These are phyloP conservation scores for Xanthia togata DNA, from an alignment of 2,888 invertebrate genomes.

Conservation along the genomic window DNA sequence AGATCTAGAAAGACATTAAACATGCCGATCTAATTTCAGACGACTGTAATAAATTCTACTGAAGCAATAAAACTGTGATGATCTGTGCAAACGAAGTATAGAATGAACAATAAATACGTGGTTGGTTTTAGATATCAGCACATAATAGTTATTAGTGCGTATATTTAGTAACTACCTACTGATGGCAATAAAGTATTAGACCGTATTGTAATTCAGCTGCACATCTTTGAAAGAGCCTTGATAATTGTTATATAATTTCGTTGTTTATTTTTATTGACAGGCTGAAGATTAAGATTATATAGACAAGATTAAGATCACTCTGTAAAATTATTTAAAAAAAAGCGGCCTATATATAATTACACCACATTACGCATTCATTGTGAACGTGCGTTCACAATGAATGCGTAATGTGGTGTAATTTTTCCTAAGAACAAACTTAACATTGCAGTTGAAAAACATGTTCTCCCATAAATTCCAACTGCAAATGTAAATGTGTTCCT, in stretches of 20 bases:
- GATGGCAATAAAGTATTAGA: not conserved
- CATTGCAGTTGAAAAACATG: too few relatives aligned
- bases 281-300: not conserved
- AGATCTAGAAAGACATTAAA: constrained; percentile 47
- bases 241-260: not conserved
- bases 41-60: constrained; percentile 38
- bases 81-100: constrained; percentile 32
- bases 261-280: not conserved
- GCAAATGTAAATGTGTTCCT: too few relatives aligned
- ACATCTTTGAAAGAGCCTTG: not conserved
- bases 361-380: too few relatives aligned
- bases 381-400: too few relatives aligned
- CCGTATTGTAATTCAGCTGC: not conserved
- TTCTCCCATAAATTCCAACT: too few relatives aligned
- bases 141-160: not conserved
- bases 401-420: too few relatives aligned
- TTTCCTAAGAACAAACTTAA: too few relatives aligned
- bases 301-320: not conserved
- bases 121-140: constrained; percentile 14
- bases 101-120: constrained; percentile 32
- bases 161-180: not conserved
- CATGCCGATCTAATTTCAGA: constrained; percentile 47
- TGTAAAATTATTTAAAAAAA: not conserved
- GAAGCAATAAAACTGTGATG: constrained; percentile 42
- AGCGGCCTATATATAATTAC: too few relatives aligned